A percentile compares a stretch with the other conserved stretches of the same genome.
These are phyloP conservation scores for Phyllopteryx taeniolatus DNA, from an alignment of 2,113 vertebrate species.

Conservation along the genomic window DNA sequence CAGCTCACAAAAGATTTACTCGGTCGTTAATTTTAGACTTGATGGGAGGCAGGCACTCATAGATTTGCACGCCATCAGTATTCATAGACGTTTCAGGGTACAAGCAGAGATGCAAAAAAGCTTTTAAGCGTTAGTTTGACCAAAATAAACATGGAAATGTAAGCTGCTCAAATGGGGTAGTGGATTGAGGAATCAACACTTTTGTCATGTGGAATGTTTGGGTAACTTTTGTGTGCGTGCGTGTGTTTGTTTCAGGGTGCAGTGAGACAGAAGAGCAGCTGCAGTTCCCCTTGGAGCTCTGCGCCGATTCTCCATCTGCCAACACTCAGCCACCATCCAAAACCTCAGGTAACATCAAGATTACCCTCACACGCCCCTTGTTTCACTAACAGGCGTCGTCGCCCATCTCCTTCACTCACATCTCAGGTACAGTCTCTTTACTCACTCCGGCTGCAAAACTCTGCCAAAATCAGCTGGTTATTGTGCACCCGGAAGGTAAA, in stretches of 20 bases:
- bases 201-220: not conserved
- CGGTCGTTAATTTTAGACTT: too few species aligned
- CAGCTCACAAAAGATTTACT: too few species aligned
- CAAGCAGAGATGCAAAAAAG: not conserved
- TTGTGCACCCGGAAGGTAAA: constrained; percentile 65
- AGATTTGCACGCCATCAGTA: not conserved
- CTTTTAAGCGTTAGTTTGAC: not conserved
- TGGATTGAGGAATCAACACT: not conserved
- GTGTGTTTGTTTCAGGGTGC: constrained; percentile 64
- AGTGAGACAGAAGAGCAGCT: constrained; percentile 91
- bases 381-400: constrained; percentile 42
- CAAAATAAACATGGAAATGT: not conserved
- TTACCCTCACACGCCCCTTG: constrained; percentile 12
- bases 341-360: constrained; percentile 74
- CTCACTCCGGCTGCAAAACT: constrained; percentile 66
- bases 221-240: not conserved
- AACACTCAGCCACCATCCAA: constrained; percentile 79
- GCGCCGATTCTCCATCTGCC: constrained; percentile 77
- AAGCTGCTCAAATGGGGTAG: not conserved
- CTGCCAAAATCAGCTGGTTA: constrained; percentile 62
- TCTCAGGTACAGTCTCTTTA: constrained; percentile 65
- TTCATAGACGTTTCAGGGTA: not conserved
- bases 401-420: constrained; percentile 46
- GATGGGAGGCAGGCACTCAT: too few species aligned
- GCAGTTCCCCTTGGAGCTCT: constrained; percentile 92